Percentiles rank a stretch among this genome's conserved stretches.
Evolutionary conservation across 1,140 invertebrate genomes (phyloP).

Genomic region (Drosophila bifasciata): DNA sequence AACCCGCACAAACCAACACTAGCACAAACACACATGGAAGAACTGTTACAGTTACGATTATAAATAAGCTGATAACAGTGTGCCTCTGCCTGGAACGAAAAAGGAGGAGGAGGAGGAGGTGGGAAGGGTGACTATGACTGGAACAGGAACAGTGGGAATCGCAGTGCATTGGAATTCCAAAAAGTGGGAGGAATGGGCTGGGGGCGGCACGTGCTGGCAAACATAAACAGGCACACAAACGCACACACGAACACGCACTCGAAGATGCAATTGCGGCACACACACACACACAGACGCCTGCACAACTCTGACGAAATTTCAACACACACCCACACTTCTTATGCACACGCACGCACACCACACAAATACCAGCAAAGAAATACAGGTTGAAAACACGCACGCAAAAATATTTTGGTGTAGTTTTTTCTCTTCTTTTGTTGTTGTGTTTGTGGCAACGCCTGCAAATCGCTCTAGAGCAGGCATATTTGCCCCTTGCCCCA

Average conservation of each 20-base stretch:
- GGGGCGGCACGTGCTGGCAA: slow-evolving; percentile 44
- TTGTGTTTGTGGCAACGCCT: no score
- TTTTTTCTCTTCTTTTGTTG: no score
- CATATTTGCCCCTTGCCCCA: no score
- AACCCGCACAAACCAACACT: slow-evolving; percentile 16
- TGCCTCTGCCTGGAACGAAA: no score
- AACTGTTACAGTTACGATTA: slow-evolving; percentile 24
- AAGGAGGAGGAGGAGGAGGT: no score
- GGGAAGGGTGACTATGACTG: no score
- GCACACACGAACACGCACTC: slow-evolving; percentile 9
- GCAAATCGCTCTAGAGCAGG: no score
- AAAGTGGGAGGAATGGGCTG: not conserved
- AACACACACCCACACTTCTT: slow-evolving; percentile 18
- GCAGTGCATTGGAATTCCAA: slow-evolving; percentile 26
- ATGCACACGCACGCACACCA: slow-evolving; percentile 15
- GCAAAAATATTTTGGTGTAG: slow-evolving; percentile 30
- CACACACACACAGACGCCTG: slow-evolving; percentile 9
- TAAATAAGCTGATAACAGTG: slow-evolving; percentile 29
- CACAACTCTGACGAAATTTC: slow-evolving; percentile 17
- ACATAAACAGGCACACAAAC: slow-evolving; percentile 33
- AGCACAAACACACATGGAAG: not conserved
- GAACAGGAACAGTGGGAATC: no score
- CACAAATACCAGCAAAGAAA: slow-evolving; percentile 23
- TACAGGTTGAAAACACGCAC: slow-evolving; percentile 50
- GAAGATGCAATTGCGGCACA: slow-evolving; percentile 14